Evolutionary conservation across 2,888 invertebrate species (phyloP).

Genomic region (Syrista parreyssii): DNA sequence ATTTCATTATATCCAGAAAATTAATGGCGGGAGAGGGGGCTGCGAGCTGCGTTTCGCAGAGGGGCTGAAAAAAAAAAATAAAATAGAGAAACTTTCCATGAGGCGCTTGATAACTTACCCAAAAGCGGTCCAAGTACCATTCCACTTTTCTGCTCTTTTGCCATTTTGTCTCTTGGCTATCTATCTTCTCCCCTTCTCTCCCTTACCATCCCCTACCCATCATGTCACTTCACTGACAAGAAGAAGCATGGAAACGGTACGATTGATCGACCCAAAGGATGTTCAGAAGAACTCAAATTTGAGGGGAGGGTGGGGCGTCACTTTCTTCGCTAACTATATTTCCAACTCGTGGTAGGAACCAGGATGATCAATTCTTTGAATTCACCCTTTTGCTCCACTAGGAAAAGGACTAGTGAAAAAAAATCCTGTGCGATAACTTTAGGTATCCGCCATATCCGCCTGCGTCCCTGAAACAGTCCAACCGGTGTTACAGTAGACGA

Average conservation of each 20-base stretch:
- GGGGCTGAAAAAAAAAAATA: background rate
- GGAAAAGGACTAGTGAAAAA: background rate
- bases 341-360: too few relatives aligned
- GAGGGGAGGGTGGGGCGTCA: background rate
- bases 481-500: background rate
- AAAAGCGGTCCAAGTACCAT: background rate
- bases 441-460: background rate
- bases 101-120: background rate
- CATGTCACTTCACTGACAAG: background rate
- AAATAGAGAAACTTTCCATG: background rate
- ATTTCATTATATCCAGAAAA: constrained; percentile 15
- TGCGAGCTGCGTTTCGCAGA: background rate
- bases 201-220: background rate
- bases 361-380: background rate
- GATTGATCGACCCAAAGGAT: background rate
- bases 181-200: background rate
- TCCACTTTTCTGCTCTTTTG: background rate
- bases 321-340: background rate
- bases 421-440: background rate
- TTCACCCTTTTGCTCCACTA: background rate
- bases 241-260: background rate
- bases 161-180: background rate
- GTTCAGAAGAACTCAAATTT: background rate
- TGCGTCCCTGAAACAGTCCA: background rate
- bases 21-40: background rate